Evolutionary conservation across 2,113 vertebrate genomes (phyloP).

Genomic region (Onychostoma macrolepis): DNA sequence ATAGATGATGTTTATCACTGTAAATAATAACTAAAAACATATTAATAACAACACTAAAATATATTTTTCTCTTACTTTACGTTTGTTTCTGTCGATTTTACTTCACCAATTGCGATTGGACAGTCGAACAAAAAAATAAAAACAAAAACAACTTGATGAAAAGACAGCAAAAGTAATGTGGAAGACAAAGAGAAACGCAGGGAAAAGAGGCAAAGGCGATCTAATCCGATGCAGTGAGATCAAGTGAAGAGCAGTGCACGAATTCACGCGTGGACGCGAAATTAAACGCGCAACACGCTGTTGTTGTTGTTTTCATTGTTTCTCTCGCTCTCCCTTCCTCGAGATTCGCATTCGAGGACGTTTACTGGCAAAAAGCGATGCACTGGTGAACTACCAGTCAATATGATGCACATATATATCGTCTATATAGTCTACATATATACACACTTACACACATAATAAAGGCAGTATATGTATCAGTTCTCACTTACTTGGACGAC

Average conservation of each 20-base stretch:
- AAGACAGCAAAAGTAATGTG: constrained; percentile 8
- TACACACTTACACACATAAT: neutral
- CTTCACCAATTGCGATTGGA: neutral
- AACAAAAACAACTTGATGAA: constrained; percentile 5
- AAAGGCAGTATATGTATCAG: neutral
- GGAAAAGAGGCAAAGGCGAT: neutral
- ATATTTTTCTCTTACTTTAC: neutral
- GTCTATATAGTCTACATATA: neutral
- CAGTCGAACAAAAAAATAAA: neutral
- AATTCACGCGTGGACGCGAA: neutral
- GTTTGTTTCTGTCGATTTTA: neutral
- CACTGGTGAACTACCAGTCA: neutral
- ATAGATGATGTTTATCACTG: neutral
- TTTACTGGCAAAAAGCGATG: neutral
- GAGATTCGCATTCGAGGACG: neutral
- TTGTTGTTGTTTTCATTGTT: constrained; percentile 75
- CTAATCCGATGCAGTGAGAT: neutral
- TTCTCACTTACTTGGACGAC: constrained; percentile 93
- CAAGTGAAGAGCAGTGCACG: neutral
- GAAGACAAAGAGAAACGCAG: constrained; percentile 36
- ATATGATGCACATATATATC: neutral
- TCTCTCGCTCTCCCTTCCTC: neutral
- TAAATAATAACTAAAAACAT: neutral
- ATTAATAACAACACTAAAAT: neutral
- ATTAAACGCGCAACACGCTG: constrained; percentile 66